Percentiles rank a stretch among this genome's conserved stretches.
phyloP scores from a whole-genome alignment of 2,113 vertebrate species.

The Rhadina sibilatrix region DNA sequence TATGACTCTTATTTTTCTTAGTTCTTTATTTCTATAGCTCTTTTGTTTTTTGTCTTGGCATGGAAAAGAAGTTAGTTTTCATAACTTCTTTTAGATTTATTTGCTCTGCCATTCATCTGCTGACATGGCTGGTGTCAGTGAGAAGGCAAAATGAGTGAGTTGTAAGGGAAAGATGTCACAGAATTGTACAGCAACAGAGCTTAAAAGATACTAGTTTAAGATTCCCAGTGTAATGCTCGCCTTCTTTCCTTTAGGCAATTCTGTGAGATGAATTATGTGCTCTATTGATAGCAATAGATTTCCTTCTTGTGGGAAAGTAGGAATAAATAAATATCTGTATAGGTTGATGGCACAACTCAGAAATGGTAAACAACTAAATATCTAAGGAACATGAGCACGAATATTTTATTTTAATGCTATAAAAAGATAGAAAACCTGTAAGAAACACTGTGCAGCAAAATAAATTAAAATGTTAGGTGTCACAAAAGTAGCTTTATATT shows the following conservation, averaged over 20 bases:
- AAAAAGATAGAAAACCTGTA: not conserved
- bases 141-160: not conserved
- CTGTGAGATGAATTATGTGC: not conserved
- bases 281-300: slow-evolving; percentile 9
- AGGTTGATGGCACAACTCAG: not conserved
- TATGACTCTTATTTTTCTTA: not conserved
- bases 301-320: not conserved
- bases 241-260: slow-evolving; percentile 9
- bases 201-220: slow-evolving; percentile 23
- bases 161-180: not conserved
- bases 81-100: not conserved
- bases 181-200: not conserved
- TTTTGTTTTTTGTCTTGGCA: not conserved
- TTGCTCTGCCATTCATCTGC: not conserved
- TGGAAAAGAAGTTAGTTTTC: not conserved
- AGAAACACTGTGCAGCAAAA: not conserved
- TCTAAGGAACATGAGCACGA: not conserved
- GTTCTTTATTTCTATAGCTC: not conserved
- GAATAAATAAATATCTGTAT: not conserved
- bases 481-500: slow-evolving; percentile 44
- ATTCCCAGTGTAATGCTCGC: not conserved
- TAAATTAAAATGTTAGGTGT: slow-evolving; percentile 51
- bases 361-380: slow-evolving; percentile 40
- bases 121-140: not conserved
- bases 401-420: slow-evolving; percentile 20